phyloP scores from a whole-genome alignment of 2,888 invertebrate species.

The Perizoma flavofasciatum region DNA sequence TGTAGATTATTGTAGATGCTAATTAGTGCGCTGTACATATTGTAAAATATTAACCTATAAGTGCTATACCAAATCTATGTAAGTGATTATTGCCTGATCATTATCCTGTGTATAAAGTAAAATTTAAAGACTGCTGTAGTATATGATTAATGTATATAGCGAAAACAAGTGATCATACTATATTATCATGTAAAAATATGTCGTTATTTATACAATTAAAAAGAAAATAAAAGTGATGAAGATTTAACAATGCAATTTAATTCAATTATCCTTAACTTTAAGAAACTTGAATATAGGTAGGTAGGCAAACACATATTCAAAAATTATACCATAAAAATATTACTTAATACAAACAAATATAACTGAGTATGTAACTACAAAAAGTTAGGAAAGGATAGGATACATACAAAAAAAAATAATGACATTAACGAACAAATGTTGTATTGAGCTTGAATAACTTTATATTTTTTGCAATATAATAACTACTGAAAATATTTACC shows the following conservation, averaged over 20 bases:
- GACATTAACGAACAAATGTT: neutral
- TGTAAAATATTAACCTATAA: conserved; percentile 76
- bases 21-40: conserved; percentile 74
- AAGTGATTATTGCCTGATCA: conserved; percentile 81
- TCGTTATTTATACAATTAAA: conserved; percentile 80
- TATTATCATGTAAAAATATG: conserved; percentile 76
- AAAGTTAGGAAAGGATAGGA: neutral
- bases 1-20: conserved; percentile 61
- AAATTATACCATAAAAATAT: no score
- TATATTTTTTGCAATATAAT: no score
- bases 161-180: conserved; percentile 81
- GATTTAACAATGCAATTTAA: conserved; percentile 71
- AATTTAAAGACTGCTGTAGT: conserved; percentile 85
- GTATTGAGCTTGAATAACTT: neutral
- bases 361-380: no score
- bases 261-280: conserved; percentile 37
- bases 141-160: conserved; percentile 83
- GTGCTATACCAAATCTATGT: conserved; percentile 83
- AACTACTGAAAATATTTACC: conserved; percentile 1
- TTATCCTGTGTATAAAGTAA: conserved; percentile 83
- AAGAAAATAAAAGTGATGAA: conserved; percentile 74
- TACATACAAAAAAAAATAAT: neutral
- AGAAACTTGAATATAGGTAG: conserved; percentile 5
- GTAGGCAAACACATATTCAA: neutral
- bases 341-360: neutral